Conservation (phyloP, 2,888 invertebrate species). For the Scaptomyza flava region DNA sequence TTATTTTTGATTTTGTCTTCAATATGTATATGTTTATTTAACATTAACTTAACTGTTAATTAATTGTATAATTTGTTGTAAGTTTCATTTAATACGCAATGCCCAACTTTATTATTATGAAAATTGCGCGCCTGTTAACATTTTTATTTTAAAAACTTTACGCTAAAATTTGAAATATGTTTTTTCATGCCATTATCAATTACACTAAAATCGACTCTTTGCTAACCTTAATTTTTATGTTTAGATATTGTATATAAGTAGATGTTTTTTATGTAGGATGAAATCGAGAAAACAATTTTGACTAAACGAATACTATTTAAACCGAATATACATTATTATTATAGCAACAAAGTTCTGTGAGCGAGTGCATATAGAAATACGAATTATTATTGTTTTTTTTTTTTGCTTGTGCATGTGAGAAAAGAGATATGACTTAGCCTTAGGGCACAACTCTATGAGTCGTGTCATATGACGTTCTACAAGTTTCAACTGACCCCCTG, state of each 20-base stretch:
- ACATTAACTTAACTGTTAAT: slow-evolving; percentile 60
- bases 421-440: slow-evolving; percentile 51
- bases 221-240: slow-evolving; percentile 59
- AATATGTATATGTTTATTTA: slow-evolving; percentile 58
- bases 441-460: slow-evolving; percentile 64
- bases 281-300: slow-evolving; percentile 30
- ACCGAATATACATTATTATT: slow-evolving; percentile 8
- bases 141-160: slow-evolving; percentile 55
- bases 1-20: slow-evolving; percentile 47
- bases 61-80: slow-evolving; percentile 48
- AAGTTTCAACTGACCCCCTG: slow-evolving; percentile 34
- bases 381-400: slow-evolving; percentile 21
- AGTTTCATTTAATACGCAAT: slow-evolving; percentile 51
- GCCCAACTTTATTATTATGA: slow-evolving; percentile 61
- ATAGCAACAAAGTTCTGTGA: slow-evolving; percentile 44
- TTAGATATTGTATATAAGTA: slow-evolving; percentile 26
- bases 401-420: slow-evolving; percentile 56
- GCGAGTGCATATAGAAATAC: slow-evolving; percentile 44
- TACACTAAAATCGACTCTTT: slow-evolving; percentile 75
- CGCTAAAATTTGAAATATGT: slow-evolving; percentile 59
- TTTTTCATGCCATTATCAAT: slow-evolving; percentile 42
- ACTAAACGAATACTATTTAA: slow-evolving; percentile 10
- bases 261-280: slow-evolving; percentile 27
- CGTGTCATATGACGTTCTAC: slow-evolving; percentile 48
- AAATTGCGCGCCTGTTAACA: slow-evolving; percentile 65